Conservation (phyloP, 64 coral and sea anemone genomes). For the Porites australiensis region DNA sequence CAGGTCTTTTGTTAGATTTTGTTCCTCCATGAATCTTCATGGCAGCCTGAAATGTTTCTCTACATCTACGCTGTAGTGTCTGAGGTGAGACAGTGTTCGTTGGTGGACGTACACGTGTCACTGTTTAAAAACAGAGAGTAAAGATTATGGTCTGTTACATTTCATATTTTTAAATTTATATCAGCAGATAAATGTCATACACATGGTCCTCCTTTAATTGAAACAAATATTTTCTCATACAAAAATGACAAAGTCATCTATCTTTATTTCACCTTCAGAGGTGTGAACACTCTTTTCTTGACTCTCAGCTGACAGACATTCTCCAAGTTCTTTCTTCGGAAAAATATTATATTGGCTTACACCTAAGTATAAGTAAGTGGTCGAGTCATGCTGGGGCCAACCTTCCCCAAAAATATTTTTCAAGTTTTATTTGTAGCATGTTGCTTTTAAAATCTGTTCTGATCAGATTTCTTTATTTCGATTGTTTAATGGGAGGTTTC, state of each 20-base stretch:
- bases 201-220: background rate
- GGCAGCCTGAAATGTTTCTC: constrained; percentile 61
- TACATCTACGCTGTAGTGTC: constrained; percentile 12
- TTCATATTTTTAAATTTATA: too few species aligned
- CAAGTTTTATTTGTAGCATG: background rate
- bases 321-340: background rate
- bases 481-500: background rate
- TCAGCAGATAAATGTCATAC: too few species aligned
- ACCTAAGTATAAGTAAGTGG: too few species aligned
- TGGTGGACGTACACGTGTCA: background rate
- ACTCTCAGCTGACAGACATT: background rate
- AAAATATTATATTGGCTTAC: background rate
- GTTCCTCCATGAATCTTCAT: constrained; percentile 63
- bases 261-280: background rate
- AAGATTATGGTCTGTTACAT: too few species aligned
- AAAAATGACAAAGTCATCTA: background rate
- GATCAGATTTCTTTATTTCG: background rate
- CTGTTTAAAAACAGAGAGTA: too few species aligned
- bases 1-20: constrained; percentile 34
- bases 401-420: too few species aligned
- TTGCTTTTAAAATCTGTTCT: background rate
- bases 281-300: background rate
- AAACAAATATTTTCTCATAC: background rate
- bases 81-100: background rate
- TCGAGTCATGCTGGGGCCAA: too few species aligned